Conservation (phyloP, 1,140 invertebrate species). For the Drosophila sulfurigaster region DNA sequence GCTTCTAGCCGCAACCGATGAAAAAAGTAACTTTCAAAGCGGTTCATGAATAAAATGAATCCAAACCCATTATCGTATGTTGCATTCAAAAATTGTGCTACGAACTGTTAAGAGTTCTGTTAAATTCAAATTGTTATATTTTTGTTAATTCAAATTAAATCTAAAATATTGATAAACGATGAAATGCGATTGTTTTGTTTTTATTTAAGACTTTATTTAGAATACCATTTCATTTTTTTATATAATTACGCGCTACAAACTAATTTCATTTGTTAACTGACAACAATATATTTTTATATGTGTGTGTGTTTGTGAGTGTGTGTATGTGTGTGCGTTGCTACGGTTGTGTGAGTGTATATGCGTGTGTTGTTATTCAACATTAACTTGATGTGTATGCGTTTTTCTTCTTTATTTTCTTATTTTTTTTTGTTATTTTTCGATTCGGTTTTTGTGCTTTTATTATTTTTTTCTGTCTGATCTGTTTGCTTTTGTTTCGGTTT, state of each 20-base stretch:
- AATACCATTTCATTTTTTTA: constrained; percentile 73
- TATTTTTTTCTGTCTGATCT: constrained; percentile 22
- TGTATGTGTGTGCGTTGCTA: constrained; percentile 34
- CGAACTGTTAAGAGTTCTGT: too few relatives aligned
- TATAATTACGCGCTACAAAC: constrained; percentile 74
- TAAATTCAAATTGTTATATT: too few relatives aligned
- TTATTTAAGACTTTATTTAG: constrained; percentile 79
- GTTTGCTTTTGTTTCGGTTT: constrained; percentile 4
- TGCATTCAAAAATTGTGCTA: too few relatives aligned
- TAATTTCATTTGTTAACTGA: constrained; percentile 79
- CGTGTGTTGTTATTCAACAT: constrained; percentile 57
- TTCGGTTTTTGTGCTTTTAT: constrained; percentile 38
- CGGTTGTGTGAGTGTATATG: constrained; percentile 32
- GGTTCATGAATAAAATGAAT: too few relatives aligned
- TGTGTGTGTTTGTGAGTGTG: constrained; percentile 21
- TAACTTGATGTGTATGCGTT: constrained; percentile 44
- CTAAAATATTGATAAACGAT: too few relatives aligned
- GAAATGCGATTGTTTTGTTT: constrained; percentile 20
- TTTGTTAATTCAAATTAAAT: too few relatives aligned
- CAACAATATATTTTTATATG: constrained; percentile 70
- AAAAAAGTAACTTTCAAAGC: too few relatives aligned
- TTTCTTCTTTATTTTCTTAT: background rate
- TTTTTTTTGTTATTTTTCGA: constrained; percentile 17
- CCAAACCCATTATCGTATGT: too few relatives aligned
- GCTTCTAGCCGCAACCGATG: too few relatives aligned